phyloP scores from a whole-genome alignment of 2,888 invertebrate genomes.

The Coelopa pilipes region DNA sequence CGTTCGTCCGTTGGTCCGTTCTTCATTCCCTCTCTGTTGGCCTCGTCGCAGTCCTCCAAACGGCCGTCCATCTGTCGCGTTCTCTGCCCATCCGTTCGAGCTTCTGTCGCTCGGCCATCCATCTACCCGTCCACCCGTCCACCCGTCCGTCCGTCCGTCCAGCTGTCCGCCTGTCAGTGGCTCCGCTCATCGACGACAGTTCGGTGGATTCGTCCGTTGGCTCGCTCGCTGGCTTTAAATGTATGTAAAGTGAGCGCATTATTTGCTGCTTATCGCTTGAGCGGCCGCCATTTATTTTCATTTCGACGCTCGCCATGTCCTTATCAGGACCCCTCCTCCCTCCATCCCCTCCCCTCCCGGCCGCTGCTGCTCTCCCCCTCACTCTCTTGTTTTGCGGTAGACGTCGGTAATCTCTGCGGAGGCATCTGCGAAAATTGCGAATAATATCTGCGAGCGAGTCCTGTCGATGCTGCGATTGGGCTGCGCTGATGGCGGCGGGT shows the following conservation, averaged over 20 bases:
- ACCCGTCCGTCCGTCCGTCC: neutral
- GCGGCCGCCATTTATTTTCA: conserved; percentile 49
- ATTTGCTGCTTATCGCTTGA: conserved; percentile 39
- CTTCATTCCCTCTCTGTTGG: too few species aligned
- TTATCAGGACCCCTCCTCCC: too few species aligned
- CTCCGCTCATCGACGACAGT: conserved; percentile 3
- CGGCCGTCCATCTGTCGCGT: too few species aligned
- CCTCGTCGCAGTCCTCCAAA: too few species aligned
- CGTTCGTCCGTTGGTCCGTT: too few species aligned
- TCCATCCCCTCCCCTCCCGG: too few species aligned
- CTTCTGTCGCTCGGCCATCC: too few species aligned
- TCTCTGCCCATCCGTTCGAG: too few species aligned
- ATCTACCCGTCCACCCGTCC: neutral
- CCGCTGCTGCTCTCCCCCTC: too few species aligned
- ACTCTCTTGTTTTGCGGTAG: too few species aligned
- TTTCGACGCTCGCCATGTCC: conserved; percentile 38
- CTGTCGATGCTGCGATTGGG: neutral
- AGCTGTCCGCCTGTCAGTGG: neutral
- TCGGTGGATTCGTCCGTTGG: conserved; percentile 3
- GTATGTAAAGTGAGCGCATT: conserved; percentile 36
- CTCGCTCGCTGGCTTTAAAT: conserved; percentile 17
- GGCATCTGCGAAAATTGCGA: conserved; percentile 10
- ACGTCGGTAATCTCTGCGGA: conserved; percentile 1
- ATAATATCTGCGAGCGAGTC: too few species aligned
- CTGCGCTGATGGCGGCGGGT: neutral